These are phyloP conservation scores for Noctilio leporinus DNA, from an alignment of 2,113 vertebrate genomes.

Conservation along the genomic window DNA sequence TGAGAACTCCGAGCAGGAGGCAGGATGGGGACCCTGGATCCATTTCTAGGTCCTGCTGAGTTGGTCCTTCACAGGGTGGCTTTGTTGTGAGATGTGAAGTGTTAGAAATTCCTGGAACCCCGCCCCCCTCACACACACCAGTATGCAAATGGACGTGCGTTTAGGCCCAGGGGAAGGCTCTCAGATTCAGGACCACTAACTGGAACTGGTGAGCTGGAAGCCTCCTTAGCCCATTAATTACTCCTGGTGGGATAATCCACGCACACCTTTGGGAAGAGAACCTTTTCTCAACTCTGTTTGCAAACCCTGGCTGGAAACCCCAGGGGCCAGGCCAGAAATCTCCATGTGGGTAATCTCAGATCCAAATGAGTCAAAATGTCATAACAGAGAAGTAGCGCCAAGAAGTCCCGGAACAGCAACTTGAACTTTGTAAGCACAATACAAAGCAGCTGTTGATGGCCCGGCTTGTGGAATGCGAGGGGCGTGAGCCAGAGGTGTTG, in stretches of 20 bases:
- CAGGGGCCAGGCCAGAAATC: background rate
- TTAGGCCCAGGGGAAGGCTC: background rate
- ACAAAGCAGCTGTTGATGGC: constrained; percentile 3
- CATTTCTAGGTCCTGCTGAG: constrained; percentile 24
- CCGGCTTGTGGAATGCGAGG: background rate
- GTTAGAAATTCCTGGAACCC: constrained; percentile 1
- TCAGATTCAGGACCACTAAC: background rate
- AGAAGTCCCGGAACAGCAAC: background rate
- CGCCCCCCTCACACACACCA: too few species aligned
- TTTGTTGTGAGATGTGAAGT: constrained; percentile 35
- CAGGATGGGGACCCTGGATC: background rate
- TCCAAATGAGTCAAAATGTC: background rate
- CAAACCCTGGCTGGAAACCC: background rate
- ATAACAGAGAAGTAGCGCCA: background rate
- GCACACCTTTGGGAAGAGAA: background rate
- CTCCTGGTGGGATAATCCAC: background rate
- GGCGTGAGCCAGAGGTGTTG: background rate
- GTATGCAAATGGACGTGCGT: background rate
- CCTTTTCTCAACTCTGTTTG: background rate
- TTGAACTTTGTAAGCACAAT: background rate
- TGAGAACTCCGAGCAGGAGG: background rate
- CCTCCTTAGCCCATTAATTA: background rate
- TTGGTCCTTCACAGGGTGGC: constrained; percentile 4
- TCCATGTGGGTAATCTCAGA: background rate
- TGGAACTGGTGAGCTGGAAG: background rate